Conservation (phyloP, 2,113 vertebrate genomes). For the Motacilla alba region DNA sequence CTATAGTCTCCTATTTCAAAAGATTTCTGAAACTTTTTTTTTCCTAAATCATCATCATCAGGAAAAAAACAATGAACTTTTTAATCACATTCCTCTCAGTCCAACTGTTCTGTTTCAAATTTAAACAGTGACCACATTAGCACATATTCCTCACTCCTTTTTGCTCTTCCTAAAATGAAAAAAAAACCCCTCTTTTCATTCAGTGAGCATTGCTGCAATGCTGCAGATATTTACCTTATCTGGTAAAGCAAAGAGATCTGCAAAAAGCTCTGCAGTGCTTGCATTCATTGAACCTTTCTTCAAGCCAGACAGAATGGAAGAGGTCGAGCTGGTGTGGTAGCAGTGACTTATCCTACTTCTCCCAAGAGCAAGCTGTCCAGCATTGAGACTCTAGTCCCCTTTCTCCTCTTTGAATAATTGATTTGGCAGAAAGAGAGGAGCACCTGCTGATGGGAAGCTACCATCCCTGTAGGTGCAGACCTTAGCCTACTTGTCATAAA, state of each 20-base stretch:
- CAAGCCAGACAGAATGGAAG: neutral
- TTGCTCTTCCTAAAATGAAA: neutral
- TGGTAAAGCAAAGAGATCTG: neutral
- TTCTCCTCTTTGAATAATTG: neutral
- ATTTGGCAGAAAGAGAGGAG: neutral
- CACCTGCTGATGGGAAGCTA: neutral
- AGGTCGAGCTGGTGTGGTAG: neutral
- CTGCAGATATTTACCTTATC: neutral
- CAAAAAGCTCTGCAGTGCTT: neutral
- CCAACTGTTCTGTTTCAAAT: neutral
- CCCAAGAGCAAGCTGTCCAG: neutral
- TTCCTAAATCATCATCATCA: neutral
- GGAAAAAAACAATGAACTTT: neutral
- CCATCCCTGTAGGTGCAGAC: neutral
- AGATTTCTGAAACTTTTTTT: neutral
- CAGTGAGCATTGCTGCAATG: neutral
- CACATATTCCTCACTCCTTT: neutral
- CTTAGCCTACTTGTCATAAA: neutral
- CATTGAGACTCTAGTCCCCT: neutral
- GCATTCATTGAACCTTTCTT: neutral
- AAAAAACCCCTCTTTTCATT: neutral
- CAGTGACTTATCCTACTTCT: neutral
- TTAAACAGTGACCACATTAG: neutral
- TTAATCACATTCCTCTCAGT: neutral
- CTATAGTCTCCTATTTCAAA: neutral